These are phyloP conservation scores for Lucifuga dentata DNA, from an alignment of 2,113 vertebrate species.

Conservation along the genomic window DNA sequence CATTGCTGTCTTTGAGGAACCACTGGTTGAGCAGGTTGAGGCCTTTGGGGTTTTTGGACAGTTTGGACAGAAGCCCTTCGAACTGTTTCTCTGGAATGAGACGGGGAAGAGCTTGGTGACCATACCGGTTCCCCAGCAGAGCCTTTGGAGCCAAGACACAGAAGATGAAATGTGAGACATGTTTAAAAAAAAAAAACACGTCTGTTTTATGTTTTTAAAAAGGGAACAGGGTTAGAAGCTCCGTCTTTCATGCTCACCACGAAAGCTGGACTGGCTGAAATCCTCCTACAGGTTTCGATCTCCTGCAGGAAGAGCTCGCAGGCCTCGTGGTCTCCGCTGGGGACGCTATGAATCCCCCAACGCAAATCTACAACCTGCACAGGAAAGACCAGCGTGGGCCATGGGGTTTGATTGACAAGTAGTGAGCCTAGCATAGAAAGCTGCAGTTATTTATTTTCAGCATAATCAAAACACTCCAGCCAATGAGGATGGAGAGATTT, in stretches of 20 bases:
- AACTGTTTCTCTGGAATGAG: slow-evolving; percentile 81
- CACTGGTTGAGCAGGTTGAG: slow-evolving; percentile 75
- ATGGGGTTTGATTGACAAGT: too few species aligned
- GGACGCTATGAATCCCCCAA: slow-evolving; percentile 78
- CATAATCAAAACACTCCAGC: too few species aligned
- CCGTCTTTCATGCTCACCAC: too few species aligned
- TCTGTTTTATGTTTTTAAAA: too few species aligned
- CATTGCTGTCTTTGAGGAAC: slow-evolving; percentile 84
- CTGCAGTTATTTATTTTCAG: too few species aligned
- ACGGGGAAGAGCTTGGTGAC: slow-evolving; percentile 76
- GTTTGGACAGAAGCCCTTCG: slow-evolving; percentile 78
- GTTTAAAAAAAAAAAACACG: too few species aligned
- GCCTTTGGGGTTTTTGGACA: slow-evolving; percentile 66
- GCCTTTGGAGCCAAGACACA: slow-evolving; percentile 72
- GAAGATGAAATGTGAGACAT: background rate
- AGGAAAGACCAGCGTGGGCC: background rate
- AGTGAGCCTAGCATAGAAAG: too few species aligned
- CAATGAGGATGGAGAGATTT: too few species aligned
- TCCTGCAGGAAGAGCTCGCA: slow-evolving; percentile 84
- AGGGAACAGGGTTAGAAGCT: too few species aligned
- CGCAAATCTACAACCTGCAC: slow-evolving; percentile 85
- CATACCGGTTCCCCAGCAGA: slow-evolving; percentile 85
- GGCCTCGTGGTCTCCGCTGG: slow-evolving; percentile 74
- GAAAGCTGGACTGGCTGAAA: slow-evolving; percentile 83
- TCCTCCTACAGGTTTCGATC: slow-evolving; percentile 74